Evolutionary conservation across 2,888 invertebrate genomes (phyloP), one percentile per base, ranked within the genome.

Genomic region (Cryptus viduatorius): DNA sequence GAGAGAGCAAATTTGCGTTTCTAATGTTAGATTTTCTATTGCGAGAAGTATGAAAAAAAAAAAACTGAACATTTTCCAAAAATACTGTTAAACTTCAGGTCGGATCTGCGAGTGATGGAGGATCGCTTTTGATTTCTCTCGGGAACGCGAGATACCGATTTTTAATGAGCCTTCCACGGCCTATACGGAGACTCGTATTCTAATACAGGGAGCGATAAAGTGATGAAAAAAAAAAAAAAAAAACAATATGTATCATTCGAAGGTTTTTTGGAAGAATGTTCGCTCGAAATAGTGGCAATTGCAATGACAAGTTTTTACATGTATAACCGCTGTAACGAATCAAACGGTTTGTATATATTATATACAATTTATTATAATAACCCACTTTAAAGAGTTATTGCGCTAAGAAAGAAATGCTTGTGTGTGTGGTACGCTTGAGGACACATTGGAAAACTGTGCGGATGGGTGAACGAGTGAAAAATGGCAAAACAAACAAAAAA

Each of bases 271-370:
- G 44, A 67, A 72, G 56, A 67, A 67, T 73, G 65, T 73, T 75
- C 68, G 56, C 53, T 64, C 81, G 81, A 76, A 46, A 56, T 79
- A 79, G 79, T 80, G 76, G 81, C 78, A 83, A 82, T 84, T 83
- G 86, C 81, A 84, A 86, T 82, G 80, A 86, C 82, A 83, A 84
- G 87, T 88, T 89, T 88, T 82, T 78, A 80, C 85, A 79, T 84
- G 85, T 88, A 81, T 87, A 88, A 89, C 87, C 88, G 87, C 81
- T 90, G 89, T 90, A 88, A 88, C 88, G 87, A 88, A 86, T 88
- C 87, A 89, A 88, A 89, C 89, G 87, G 88, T 90, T 90, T 90
- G 89, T 89, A 90, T 89, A 90, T 91, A 90, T 85, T 90, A 89
- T 89, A 90, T 90, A 90, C 89, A 88, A 89, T 88, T 87, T 89